Conservation (phyloP, 2,797 vertebrate genomes). For the Aphelocoma californica region DNA sequence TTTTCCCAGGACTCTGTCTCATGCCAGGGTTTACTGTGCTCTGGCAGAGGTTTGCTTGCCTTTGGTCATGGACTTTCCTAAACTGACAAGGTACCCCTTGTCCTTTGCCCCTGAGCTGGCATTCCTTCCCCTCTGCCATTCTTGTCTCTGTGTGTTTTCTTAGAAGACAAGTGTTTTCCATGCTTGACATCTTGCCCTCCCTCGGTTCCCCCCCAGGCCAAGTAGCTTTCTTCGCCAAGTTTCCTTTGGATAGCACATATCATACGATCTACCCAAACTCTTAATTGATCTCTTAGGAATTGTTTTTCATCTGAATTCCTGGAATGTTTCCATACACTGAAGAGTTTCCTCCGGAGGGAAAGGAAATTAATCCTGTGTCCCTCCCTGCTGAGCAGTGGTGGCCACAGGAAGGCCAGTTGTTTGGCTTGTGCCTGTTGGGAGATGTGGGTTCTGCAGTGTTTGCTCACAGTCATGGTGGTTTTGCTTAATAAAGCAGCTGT, state of each 20-base stretch:
- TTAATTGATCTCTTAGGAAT: constrained; percentile 17
- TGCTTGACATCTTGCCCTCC: background rate
- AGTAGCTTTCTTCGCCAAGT: background rate
- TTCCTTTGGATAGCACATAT: background rate
- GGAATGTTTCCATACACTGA: background rate
- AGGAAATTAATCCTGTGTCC: background rate
- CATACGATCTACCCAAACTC: background rate
- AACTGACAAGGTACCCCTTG: background rate
- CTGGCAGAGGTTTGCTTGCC: background rate
- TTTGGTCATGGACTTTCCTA: background rate
- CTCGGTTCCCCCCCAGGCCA: background rate
- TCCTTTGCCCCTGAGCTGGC: background rate
- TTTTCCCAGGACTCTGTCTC: background rate
- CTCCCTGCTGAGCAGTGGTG: background rate
- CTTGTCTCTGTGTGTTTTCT: background rate
- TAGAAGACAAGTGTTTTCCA: background rate
- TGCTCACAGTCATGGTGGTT: background rate
- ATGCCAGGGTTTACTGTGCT: background rate
- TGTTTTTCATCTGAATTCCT: constrained; percentile 16
- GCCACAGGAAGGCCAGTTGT: background rate
- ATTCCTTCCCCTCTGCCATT: background rate
- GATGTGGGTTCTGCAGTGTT: background rate
- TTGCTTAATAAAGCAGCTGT: background rate
- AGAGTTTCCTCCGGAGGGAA: background rate
- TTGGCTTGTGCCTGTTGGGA: background rate